Percentiles rank a stretch among this genome's conserved stretches.
Conservation (phyloP, 2,113 vertebrate genomes). For the Equus przewalskii region DNA sequence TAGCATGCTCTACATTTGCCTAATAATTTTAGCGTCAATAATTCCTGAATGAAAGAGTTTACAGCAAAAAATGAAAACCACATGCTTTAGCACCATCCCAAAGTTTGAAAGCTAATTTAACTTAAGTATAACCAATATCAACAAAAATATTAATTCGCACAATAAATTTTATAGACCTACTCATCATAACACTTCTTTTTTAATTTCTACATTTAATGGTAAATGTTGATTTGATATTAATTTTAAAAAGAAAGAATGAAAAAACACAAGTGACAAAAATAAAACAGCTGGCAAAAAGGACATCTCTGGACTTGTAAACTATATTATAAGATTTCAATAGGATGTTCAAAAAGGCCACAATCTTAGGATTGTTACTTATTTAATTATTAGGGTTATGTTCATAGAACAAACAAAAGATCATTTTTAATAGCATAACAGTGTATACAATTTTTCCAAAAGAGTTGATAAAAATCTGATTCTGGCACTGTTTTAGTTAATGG, state of each 20-base stretch:
- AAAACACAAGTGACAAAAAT: conserved; percentile 43
- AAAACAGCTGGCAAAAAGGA: conserved; percentile 3
- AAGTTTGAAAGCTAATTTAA: conserved; percentile 39
- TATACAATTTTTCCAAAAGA: background rate
- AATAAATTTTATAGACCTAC: background rate
- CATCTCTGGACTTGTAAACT: background rate
- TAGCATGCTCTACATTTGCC: background rate
- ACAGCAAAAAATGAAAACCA: background rate
- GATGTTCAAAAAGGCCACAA: background rate
- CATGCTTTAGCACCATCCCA: background rate
- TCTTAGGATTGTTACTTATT: background rate
- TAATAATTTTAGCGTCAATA: conserved; percentile 47
- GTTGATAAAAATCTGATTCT: background rate
- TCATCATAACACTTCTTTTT: background rate
- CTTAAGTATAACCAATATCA: background rate
- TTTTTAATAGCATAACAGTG: background rate
- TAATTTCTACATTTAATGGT: background rate
- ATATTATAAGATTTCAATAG: background rate
- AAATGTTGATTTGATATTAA: background rate
- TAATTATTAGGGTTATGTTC: background rate
- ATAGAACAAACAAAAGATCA: background rate
- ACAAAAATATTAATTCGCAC: conserved; percentile 8
- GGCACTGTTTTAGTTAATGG: background rate
- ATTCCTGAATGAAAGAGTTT: background rate
- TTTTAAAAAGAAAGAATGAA: background rate